phyloP scores from a whole-genome alignment of 2,113 vertebrate genomes.

The Hypanus sabinus region DNA sequence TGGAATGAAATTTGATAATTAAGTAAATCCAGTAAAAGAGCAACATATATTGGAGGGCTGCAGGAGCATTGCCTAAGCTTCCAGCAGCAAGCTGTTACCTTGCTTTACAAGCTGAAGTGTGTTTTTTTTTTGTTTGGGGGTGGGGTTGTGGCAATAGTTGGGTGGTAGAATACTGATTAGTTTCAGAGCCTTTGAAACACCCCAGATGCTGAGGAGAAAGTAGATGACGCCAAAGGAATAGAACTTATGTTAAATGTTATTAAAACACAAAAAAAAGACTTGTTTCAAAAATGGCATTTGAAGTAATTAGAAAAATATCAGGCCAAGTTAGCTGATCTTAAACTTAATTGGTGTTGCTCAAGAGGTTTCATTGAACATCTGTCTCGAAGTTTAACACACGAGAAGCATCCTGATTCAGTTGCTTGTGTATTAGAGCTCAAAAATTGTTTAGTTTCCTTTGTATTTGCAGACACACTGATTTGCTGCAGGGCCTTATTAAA shows the following conservation, averaged over 20 bases:
- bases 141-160: neutral
- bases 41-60: neutral
- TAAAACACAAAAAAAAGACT: neutral
- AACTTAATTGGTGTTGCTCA: constrained; percentile 1
- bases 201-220: neutral
- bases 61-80: neutral
- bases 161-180: neutral
- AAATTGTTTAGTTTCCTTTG: neutral
- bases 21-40: neutral
- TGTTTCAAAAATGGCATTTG: neutral
- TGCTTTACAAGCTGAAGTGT: neutral
- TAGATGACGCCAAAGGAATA: neutral
- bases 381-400: neutral
- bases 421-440: neutral
- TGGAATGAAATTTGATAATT: constrained; percentile 16
- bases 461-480: neutral
- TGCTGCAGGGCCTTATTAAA: neutral
- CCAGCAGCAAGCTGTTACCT: neutral
- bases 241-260: neutral
- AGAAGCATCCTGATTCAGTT: neutral
- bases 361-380: neutral
- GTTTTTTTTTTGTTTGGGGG: no score
- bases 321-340: neutral
- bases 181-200: constrained; percentile 8
- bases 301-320: neutral